phyloP scores from a whole-genome alignment of 1,140 invertebrate species.

The Babylonia areolata region DNA sequence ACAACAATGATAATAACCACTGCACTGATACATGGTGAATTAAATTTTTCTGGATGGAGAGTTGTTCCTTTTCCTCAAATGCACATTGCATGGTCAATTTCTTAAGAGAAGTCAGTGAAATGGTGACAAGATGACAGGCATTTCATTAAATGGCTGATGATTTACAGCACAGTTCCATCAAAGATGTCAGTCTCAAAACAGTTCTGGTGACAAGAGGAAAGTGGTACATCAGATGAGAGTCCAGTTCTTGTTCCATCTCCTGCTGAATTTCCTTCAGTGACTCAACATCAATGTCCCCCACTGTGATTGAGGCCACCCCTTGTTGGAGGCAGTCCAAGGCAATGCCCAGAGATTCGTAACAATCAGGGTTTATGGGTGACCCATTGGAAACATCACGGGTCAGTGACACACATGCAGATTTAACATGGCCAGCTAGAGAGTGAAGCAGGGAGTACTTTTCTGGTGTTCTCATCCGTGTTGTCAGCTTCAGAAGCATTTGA shows the following conservation, averaged over 20 bases:
- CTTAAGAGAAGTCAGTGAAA: background rate
- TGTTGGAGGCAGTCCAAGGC: constrained; percentile 39
- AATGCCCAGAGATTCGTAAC: constrained; percentile 46
- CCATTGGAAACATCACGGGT: background rate
- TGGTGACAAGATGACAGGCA: background rate
- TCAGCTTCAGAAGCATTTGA: constrained; percentile 29
- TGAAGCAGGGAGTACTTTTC: constrained; percentile 23
- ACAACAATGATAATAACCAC: too few relatives aligned
- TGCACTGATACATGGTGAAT: too few relatives aligned
- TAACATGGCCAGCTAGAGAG: background rate
- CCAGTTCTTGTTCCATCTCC: constrained; percentile 15
- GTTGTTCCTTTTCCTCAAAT: too few relatives aligned
- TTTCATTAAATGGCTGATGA: background rate
- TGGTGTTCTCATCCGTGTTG: constrained; percentile 27
- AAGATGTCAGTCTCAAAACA: constrained; percentile 48
- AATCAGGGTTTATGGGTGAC: background rate
- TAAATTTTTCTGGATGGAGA: too few relatives aligned
- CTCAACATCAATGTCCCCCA: background rate
- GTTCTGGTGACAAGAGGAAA: constrained; percentile 53
- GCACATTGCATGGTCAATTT: too few relatives aligned
- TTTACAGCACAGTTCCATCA: constrained; percentile 29
- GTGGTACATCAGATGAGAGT: background rate
- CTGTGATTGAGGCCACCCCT: background rate
- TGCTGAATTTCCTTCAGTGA: background rate
- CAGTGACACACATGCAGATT: background rate